Base-by-base conservation (phyloP, 2,797 vertebrate genomes). In the Acrocephalus scirpaceus region DNA sequence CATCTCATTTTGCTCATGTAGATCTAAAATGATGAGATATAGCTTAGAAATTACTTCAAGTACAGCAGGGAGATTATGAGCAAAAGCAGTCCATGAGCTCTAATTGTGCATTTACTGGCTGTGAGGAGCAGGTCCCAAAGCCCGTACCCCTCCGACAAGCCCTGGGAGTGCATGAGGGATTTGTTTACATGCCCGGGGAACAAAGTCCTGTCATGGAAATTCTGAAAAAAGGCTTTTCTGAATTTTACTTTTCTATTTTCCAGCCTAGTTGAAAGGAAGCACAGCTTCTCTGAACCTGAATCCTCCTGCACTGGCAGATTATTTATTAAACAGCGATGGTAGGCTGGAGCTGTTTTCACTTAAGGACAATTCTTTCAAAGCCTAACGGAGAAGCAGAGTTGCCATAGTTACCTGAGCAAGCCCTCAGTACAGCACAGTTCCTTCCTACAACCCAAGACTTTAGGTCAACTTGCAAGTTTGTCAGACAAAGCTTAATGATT, bases 341-440 rank as follows among this genome's bases (percentile, higher is more conserved):
- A 96, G 88, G 88, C 70, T 92, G 93, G 96, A 90, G 84, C 97
- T 98, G 97, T 98, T 98, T 97, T 96, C 97, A 98, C 90, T 97
- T 97, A 97, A 92, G 92, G 92, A 96, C 96, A 97, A 93, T 90
- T 94, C 90, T 93, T 97, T 96, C 96, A 94, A 97, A 96, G 97
- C 96, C 91, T 94, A 96, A 96, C 19, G 1, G 95, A 97, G 95
- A 96, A 94, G 94, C 91, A 84, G 92, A 95, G 98, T 98, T 98
- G 96, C 97, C 97, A 98, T 98, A 98, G 98, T 96, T 98, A 98
- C 98, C 95, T 97, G 88, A 90, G 92, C 81, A 95, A 89, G 88
- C 95, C 92, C 96, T 97, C 92, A 89, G 95, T 92, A 94, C 78
- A 95, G 95, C 91, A 95, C 94, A 97, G 91, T 83, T 95, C 94